A percentile compares a stretch with the other conserved stretches of the same genome.
These are phyloP conservation scores for Tenodera sinensis DNA, from an alignment of 2,888 invertebrate genomes.

Conservation along the genomic window DNA sequence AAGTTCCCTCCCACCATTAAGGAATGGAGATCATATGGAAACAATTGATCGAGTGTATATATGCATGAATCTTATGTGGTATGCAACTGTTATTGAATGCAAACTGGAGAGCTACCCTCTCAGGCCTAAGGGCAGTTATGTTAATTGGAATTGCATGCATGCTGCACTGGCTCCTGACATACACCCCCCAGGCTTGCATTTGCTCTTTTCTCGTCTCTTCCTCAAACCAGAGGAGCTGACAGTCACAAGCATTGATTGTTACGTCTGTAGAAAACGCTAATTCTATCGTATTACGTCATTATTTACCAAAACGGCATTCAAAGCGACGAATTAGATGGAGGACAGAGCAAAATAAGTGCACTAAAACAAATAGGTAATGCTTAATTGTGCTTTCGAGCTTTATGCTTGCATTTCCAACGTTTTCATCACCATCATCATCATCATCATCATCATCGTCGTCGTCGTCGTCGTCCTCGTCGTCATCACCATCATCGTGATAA, in stretches of 20 bases:
- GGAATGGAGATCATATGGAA: too few relatives aligned
- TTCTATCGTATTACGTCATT: not conserved
- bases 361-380: too few relatives aligned
- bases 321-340: too few relatives aligned
- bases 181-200: not conserved
- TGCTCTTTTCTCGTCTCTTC: not conserved
- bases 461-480: too few relatives aligned
- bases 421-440: too few relatives aligned
- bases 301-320: not conserved
- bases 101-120: not conserved
- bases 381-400: too few relatives aligned
- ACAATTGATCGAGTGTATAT: too few relatives aligned
- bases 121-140: not conserved
- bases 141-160: not conserved
- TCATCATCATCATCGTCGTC: too few relatives aligned
- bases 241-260: not conserved
- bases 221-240: not conserved
- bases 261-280: not conserved
- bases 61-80: not conserved
- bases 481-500: too few relatives aligned
- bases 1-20: too few relatives aligned
- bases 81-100: not conserved
- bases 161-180: not conserved
- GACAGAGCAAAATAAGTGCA: too few relatives aligned
- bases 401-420: too few relatives aligned